Base-by-base conservation (phyloP, 1,140 invertebrate genomes). In the Cydia splendana region DNA sequence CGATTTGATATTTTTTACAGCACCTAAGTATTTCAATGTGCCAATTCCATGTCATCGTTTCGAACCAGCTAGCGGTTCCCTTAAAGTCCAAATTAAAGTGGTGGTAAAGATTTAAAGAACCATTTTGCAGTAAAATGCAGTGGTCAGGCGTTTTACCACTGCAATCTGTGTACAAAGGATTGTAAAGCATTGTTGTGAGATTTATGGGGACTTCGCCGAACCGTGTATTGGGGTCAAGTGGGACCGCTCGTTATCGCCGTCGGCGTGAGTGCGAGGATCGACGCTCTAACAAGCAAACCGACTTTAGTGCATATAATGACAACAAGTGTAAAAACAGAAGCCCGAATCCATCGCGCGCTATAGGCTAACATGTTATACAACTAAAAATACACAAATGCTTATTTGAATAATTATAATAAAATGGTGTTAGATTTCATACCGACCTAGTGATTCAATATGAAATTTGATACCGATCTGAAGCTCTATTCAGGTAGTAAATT, bases 161-260 rank as follows among this genome's bases (percentile, higher is more conserved):
- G 18, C 30, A 71, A 71, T 34, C 30, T 71, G 34, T 71, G 67
- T 71, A 71, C 67, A 71, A 71, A 38, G 67, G 34, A 71, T 38
- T 34, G 67, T 38, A 42, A 71, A 71, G 15, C 30, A 71, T 71
- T 71, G 67, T 71, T 42, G 67, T 42, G n/a, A 71, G 67, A 71
- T 71, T 71, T 71, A 71, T 71, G 67, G 13, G 67, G 67, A 71
- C 67, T 71, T 42, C 67, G 67, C 65, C 34, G 38, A 71, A 71
- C 34, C 38, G 28, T 45, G 67, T 42, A 71, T 71, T 71, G 67
- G 34, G 67, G 67, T 71, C 67, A 71, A 71, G 67, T 38, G 67
- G 65, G 67, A 67, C 24, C 30, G 67, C 30, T 71, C 67, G 67
- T 71, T 71, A 71, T 38, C 28, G 2, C 30, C 38, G 65, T 6